Base-by-base conservation (phyloP, 2,888 invertebrate species). In the Horisme vitalbata region DNA sequence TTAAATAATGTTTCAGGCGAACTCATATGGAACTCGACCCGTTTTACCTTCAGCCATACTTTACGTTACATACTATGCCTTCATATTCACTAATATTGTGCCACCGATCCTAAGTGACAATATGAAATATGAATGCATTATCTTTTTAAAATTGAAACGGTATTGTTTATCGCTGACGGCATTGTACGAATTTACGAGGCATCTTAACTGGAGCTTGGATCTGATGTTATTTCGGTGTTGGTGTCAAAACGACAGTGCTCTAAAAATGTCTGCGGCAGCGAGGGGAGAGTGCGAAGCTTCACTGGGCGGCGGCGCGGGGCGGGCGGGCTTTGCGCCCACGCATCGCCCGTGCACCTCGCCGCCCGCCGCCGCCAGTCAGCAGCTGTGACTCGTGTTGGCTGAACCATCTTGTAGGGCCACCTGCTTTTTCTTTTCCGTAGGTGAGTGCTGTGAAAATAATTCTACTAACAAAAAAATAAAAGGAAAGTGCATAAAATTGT, bases 321-420 rank as follows among this genome's bases (percentile, higher is more conserved):
- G 61, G 59, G 67, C 63, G 63, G 61, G 50, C 49, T 20, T 12
- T 67, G 78, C 83, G 83, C 84, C 83, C 71, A 84, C 85, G 84
- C 84, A 73, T 51, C 59, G 70, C 80, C 79, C 83, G 79, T 83
- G 80, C 81, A 73, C 83, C 86, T 85, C 85, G 72, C 87, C 88
- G 83, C 86, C 83, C 87, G 86, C 82, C 75, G 72, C 71, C 79
- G 67, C 82, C 84, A 87, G 85, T 89, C 88, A 89, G 88, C 86
- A 83, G 79, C 83, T 85, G 90, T 84, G 86, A 68, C 87, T 88
- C 87, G 88, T 85, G 89, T 87, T 87, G 90, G 91, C 91, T 93
- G 93, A 93, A 93, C 93, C 90, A 89, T 88, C 90, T 70, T 66
- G 68, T 86, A 87, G 89, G 87, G 88, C 89, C 87, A 84, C 80